Base-by-base conservation (phyloP, 2,888 invertebrate species). In the Drosophila picticornis region DNA sequence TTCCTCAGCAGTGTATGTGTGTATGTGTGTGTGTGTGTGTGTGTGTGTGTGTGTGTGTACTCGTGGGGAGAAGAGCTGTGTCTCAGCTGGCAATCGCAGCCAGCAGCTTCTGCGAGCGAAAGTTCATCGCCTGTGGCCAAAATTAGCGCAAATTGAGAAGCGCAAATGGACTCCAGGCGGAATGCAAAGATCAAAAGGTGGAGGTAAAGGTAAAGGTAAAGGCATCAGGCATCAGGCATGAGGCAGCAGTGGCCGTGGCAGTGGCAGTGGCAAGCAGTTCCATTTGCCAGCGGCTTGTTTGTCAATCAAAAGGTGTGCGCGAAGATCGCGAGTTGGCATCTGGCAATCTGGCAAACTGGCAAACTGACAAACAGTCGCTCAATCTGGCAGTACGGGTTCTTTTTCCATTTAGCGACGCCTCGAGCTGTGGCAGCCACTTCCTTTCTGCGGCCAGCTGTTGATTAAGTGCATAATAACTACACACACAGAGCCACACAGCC, bases 361-460 rank as follows among this genome's bases (percentile, higher is more conserved):
- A 63, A 40, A 31, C 29, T 34, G 38, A 22, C 43, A 25, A 27
- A 16, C 25, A 13, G 34, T 46, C 4, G 25, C 25, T 25, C 46
- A 50, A 50, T 52, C 31, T 50, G 36, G 22, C 63, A 38, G 13
- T 32, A 32, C 32, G n/a, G 38, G n/a, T n/a, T 62, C 27, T 25
- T 56, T 56, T 25, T 52, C 43, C 40, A 40, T 40, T 48, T 31
- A n/a, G n/a, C 22, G 9, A 59, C n/a, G 72, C 70, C 72, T 27
- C 71, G 16, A 46, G 73, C 75, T 63, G 78, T 70, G 70, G 72
- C 85, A 77, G 71, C 63, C 87, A 84, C 84, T 86, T 87, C 84
- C 87, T 72, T 73, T 56, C 46, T 84, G 79, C 84, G 89, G 81
- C 87, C 84, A 84, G 84, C 84, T 84, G 84, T 84, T 89, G 82